Percentiles rank a stretch among this genome's conserved stretches.
phyloP scores from a whole-genome alignment of 2,113 vertebrate species.

The Ovis canadensis region DNA sequence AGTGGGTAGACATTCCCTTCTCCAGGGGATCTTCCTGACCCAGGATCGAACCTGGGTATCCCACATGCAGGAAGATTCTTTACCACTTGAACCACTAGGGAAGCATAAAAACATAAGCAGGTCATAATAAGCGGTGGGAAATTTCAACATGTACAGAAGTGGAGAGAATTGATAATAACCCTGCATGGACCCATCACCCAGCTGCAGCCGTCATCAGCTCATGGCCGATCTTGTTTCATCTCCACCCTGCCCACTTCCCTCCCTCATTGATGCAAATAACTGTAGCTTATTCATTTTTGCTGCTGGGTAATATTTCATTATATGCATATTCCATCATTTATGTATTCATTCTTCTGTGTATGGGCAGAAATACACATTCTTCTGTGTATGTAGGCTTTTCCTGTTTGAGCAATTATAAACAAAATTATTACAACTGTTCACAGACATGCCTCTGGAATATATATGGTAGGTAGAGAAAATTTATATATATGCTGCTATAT shows the following conservation, averaged over 20 bases:
- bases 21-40: neutral
- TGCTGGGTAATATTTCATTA: neutral
- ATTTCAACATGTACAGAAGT: neutral
- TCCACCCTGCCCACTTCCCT: fast-evolving
- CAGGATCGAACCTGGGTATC: neutral
- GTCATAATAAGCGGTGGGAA: neutral
- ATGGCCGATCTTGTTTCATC: fast-evolving
- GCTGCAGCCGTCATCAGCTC: fast-evolving
- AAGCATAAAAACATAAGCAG: neutral
- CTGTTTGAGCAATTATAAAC: neutral
- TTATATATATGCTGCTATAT: neutral
- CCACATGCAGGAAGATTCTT: neutral
- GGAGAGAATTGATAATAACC: neutral
- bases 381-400: neutral
- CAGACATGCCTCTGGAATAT: neutral
- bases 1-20: neutral
- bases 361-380: neutral
- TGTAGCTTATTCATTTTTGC: neutral
- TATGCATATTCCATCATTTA: neutral
- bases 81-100: neutral
- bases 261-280: fast-evolving
- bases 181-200: fast-evolving
- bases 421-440: neutral
- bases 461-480: neutral
- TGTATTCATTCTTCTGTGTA: neutral